These are phyloP conservation scores for Megathymus violae DNA, from an alignment of 1,140 invertebrate species.

Conservation along the genomic window DNA sequence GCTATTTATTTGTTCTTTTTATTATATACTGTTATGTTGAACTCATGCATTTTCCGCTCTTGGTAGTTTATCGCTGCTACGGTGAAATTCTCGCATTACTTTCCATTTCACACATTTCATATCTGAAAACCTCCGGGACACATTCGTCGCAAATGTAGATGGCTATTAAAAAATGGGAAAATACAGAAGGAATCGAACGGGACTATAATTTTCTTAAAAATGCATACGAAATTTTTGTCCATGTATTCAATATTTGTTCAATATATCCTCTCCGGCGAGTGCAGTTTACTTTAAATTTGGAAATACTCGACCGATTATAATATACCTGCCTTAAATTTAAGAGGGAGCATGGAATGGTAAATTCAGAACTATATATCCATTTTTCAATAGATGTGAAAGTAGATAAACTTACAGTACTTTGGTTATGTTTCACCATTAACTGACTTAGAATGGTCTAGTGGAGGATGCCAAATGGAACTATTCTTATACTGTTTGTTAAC, in stretches of 20 bases:
- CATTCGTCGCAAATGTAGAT: conserved; percentile 35
- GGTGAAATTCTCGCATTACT: conserved; percentile 43
- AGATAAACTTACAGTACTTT: too few relatives aligned
- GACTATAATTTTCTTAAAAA: conserved; percentile 32
- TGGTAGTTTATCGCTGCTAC: not conserved
- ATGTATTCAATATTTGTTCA: conserved; percentile 4
- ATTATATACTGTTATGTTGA: conserved; percentile 1
- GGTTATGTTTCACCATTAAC: too few relatives aligned
- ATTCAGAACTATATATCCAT: too few relatives aligned
- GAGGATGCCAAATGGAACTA: too few relatives aligned
- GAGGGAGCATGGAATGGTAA: too few relatives aligned
- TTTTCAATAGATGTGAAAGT: too few relatives aligned
- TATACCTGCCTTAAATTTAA: too few relatives aligned
- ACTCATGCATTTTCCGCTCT: not conserved
- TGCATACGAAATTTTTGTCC: conserved; percentile 20
- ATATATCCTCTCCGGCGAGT: conserved; percentile 5
- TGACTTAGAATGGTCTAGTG: too few relatives aligned
- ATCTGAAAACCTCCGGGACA: conserved; percentile 17
- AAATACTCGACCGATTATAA: too few relatives aligned
- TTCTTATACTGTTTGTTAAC: too few relatives aligned
- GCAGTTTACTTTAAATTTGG: too few relatives aligned
- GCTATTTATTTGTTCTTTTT: conserved; percentile 2
- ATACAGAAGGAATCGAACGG: conserved; percentile 31
- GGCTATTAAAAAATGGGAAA: conserved; percentile 38
- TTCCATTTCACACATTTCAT: conserved; percentile 41